Base-by-base conservation (phyloP, 2,113 vertebrate species). In the Zeus faber region DNA sequence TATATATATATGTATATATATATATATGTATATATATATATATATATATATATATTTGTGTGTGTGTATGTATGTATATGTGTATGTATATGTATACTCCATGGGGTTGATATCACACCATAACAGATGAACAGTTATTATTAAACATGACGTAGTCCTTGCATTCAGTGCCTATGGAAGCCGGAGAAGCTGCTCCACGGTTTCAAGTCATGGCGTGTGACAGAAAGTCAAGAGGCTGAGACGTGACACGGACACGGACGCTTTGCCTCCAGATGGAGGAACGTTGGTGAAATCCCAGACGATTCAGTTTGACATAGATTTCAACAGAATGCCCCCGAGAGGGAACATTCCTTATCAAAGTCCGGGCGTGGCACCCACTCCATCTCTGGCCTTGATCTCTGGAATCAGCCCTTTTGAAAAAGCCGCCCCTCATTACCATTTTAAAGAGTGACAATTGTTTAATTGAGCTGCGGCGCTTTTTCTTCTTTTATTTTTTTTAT, bases 151-250 rank as follows among this genome's bases (percentile, higher is more conserved):
- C 21, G 18, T 20, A 20, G 6, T 55, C 62, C 44, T 62, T 54
- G 52, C 55, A 56, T 81, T 74, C 67, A 78, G 77, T 86, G 80
- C 80, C 80, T 84, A 77, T 78, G 48, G 58, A 49, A 57, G 39
- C 35, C 39, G 27, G 50, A 58, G 65, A 53, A 48, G 59, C 63
- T 56, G 65, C 63, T 51, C 48, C 33, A 11, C 48, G 27, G 8
- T 54, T 58, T 46, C n/a, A 24, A 62, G 37, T 43, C 56, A 33
- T 33, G n/a, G n/a, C n/a, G n/a, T n/a, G n/a, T n/a, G n/a, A n/a
- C n/a, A n/a, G n/a, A n/a, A n/a, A n/a, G n/a, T n/a, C n/a, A n/a
- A n/a, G n/a, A n/a, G n/a, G n/a, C n/a, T n/a, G n/a, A n/a, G n/a
- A n/a, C n/a, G n/a, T n/a, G n/a, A n/a, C n/a, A n/a, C n/a, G n/a